Evolutionary conservation across 2,888 invertebrate species (phyloP).

Genomic region (Acleris cristana): DNA sequence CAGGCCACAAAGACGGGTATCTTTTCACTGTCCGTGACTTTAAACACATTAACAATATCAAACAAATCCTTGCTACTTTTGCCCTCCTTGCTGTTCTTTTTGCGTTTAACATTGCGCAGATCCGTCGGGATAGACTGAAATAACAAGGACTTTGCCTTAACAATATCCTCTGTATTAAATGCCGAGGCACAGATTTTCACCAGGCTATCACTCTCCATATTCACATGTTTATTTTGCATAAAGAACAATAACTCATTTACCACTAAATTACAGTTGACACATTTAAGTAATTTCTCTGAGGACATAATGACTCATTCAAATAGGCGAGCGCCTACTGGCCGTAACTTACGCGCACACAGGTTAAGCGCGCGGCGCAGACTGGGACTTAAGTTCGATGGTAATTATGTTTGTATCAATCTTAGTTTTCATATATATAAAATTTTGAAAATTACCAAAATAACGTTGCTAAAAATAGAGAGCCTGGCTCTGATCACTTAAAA

Average conservation of each 20-base stretch:
- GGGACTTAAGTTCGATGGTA: too few relatives aligned
- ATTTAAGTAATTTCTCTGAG: constrained; percentile 21
- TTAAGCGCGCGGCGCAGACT: background rate
- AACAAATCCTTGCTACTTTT: constrained; percentile 15
- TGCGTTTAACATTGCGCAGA: background rate
- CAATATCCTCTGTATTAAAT: constrained; percentile 27
- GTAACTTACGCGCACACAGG: background rate
- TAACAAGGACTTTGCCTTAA: constrained; percentile 25
- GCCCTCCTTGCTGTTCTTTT: constrained; percentile 9
- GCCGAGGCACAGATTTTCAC: constrained; percentile 24
- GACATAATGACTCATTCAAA: constrained; percentile 8
- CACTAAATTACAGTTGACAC: constrained; percentile 27
- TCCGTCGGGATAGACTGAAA: constrained; percentile 31
- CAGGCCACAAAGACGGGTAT: background rate
- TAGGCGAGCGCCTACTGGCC: background rate
- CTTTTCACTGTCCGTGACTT: background rate
- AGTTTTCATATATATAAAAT: too few relatives aligned
- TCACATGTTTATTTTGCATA: constrained; percentile 20
- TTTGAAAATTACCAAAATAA: too few relatives aligned
- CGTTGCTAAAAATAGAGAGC: too few relatives aligned
- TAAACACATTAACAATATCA: background rate
- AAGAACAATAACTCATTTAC: constrained; percentile 27
- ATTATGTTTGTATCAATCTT: too few relatives aligned
- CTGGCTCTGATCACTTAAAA: too few relatives aligned
- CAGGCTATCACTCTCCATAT: constrained; percentile 30